Percentiles rank a stretch among this genome's conserved stretches.
Evolutionary conservation across 2,888 invertebrate species (phyloP).

Genomic region (Galerucella calmariensis): DNA sequence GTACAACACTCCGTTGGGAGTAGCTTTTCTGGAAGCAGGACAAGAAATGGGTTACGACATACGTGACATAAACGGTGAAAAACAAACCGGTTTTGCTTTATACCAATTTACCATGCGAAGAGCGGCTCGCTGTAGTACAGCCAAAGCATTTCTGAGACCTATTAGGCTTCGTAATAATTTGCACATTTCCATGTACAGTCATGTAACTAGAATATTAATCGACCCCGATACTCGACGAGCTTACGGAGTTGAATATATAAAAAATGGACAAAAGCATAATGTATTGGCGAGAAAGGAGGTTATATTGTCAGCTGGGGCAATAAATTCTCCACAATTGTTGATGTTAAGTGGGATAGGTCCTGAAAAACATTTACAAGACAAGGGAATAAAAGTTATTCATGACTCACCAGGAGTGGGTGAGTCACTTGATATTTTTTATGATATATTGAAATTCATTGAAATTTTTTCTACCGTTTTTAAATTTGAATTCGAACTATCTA

Average conservation of each 20-base stretch:
- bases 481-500: too few relatives aligned
- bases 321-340: constrained; percentile 90
- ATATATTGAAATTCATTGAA: too few relatives aligned
- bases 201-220: constrained; percentile 77
- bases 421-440: constrained; percentile 14
- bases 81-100: constrained; percentile 88
- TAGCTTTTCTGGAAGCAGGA: constrained; percentile 89
- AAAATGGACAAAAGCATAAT: constrained; percentile 74
- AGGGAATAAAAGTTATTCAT: constrained; percentile 74
- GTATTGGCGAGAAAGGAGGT: constrained; percentile 82
- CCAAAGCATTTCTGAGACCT: constrained; percentile 87
- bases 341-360: constrained; percentile 91
- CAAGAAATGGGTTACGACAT: constrained; percentile 92
- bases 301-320: constrained; percentile 88
- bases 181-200: constrained; percentile 83
- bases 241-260: constrained; percentile 80
- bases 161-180: constrained; percentile 81
- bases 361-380: constrained; percentile 75
- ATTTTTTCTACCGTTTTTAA: too few relatives aligned
- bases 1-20: constrained; percentile 84
- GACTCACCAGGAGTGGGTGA: constrained; percentile 79
- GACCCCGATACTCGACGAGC: constrained; percentile 79
- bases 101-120: constrained; percentile 91
- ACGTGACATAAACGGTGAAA: constrained; percentile 84
- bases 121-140: constrained; percentile 83